Percentiles rank a stretch among this genome's conserved stretches.
These are phyloP conservation scores for Aphis gossypii DNA, from an alignment of 1,140 invertebrate species.

Conservation along the genomic window DNA sequence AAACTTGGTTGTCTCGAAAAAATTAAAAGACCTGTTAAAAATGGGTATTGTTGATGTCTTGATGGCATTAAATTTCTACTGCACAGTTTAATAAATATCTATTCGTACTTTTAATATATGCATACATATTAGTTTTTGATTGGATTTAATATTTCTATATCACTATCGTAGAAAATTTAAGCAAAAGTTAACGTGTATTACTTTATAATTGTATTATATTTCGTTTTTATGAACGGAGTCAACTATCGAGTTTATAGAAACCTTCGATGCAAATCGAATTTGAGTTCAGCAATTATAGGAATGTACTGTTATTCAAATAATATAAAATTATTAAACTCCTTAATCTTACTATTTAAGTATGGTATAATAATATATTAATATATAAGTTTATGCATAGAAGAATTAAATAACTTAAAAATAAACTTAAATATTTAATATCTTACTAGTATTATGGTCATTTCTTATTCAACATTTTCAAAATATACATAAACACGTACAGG, in stretches of 20 bases:
- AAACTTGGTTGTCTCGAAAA: background rate
- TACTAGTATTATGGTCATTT: background rate
- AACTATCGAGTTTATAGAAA: background rate
- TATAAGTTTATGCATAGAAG: background rate
- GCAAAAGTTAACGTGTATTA: background rate
- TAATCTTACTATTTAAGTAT: no score
- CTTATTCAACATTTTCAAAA: background rate
- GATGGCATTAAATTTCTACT: background rate
- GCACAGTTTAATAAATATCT: background rate
- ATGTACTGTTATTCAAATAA: background rate
- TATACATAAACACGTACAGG: background rate
- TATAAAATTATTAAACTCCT: background rate
- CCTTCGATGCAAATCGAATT: background rate
- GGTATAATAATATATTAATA: background rate
- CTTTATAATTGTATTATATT: background rate
- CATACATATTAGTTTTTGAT: background rate
- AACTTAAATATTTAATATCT: background rate
- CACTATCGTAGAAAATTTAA: background rate
- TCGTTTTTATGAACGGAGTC: background rate
- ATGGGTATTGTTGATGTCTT: background rate
- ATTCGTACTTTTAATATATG: background rate
- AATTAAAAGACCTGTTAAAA: background rate
- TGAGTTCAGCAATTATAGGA: background rate
- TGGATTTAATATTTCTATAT: background rate
- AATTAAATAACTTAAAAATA: no score